Evolutionary conservation across 2,888 invertebrate species (phyloP).

Genomic region (Heterodera filipjevi): DNA sequence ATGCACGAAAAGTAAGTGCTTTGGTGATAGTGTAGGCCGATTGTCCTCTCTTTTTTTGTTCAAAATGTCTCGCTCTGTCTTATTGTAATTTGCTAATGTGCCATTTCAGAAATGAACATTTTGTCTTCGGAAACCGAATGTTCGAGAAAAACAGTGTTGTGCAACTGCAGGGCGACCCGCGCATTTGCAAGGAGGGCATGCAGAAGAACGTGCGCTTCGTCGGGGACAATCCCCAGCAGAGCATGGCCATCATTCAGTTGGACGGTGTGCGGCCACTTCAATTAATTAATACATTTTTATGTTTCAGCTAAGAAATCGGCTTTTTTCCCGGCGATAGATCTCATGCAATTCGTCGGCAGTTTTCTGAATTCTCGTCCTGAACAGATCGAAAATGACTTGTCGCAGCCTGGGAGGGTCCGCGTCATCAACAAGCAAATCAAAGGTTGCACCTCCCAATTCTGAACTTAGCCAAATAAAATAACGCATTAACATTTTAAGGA

Average conservation of each 20-base stretch:
- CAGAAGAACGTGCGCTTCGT: conserved; percentile 39
- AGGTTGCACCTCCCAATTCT: neutral
- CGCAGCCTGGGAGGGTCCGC: neutral
- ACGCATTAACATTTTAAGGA: too few species aligned
- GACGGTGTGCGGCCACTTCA: conserved; percentile 16
- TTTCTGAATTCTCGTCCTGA: neutral
- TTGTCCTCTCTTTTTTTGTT: too few species aligned
- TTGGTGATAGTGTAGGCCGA: too few species aligned
- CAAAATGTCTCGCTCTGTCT: neutral
- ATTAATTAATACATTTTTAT: neutral
- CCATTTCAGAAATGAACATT: conserved; percentile 30
- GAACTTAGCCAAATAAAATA: neutral
- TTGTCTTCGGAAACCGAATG: conserved; percentile 30
- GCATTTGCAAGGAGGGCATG: conserved; percentile 36
- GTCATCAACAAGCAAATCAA: conserved; percentile 20
- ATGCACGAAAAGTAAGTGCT: conserved; percentile 24
- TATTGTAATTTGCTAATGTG: neutral
- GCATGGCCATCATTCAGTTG: conserved; percentile 30
- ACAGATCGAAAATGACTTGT: neutral
- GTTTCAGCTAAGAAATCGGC: conserved; percentile 38
- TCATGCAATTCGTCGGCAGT: conserved; percentile 11
- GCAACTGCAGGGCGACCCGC: conserved; percentile 27
- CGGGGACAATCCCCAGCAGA: conserved; percentile 11
- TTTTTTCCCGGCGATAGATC: conserved; percentile 28
- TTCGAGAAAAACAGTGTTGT: conserved; percentile 32